Evolutionary conservation across 2,797 vertebrate genomes (phyloP), one percentile per base, ranked within the genome.

Genomic region (Anomalospiza imberbis): DNA sequence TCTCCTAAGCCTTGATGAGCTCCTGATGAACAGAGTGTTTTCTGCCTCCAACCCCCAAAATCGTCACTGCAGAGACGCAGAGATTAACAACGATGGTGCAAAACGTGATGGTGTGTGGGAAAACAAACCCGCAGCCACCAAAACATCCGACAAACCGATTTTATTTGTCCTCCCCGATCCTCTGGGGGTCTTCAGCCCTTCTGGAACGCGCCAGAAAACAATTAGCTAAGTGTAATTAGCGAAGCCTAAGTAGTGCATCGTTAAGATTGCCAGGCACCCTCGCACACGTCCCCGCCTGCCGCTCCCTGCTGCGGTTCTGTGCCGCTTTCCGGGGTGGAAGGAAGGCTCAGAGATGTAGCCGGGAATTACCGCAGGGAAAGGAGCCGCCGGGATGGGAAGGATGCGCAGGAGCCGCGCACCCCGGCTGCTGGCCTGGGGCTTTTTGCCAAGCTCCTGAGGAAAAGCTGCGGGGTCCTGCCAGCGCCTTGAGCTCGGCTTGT

Each of bases 341-440:
- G 12, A 9, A 32, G 42, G 32, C 3, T 6, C 26, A 2, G 61
- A 2, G 5, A 1, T 17, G 16, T 7, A 3, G 4, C 9, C 45
- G 1, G 42, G 54, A 19, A 36, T 65, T n/a, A 1, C 7, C 2
- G 0, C 18, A 8, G 36, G 9, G 3, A n/a, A 62, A 7, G 1
- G 10, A 11, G 1, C 10, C 14, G 8, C 1, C 44, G 9, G 65
- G 17, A 12, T 2, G 4, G 7, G 34, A 6, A 1, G 15, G 12
- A 11, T 2, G 48, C n/a, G 2, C 14, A 2, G 10, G 55, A 44
- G 44, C 10, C 24, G 21, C 22, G 11, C 42, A 2, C n/a, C 14
- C 40, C 48, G 20, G 24, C 2, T 2, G 1, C 0, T 0, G 60
- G 5, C 1, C 1, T 7, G 36, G 18, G 8, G 3, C 2, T 3